Evolutionary conservation across 2,888 invertebrate genomes (phyloP).

Genomic region (Drosophila paramelanica): DNA sequence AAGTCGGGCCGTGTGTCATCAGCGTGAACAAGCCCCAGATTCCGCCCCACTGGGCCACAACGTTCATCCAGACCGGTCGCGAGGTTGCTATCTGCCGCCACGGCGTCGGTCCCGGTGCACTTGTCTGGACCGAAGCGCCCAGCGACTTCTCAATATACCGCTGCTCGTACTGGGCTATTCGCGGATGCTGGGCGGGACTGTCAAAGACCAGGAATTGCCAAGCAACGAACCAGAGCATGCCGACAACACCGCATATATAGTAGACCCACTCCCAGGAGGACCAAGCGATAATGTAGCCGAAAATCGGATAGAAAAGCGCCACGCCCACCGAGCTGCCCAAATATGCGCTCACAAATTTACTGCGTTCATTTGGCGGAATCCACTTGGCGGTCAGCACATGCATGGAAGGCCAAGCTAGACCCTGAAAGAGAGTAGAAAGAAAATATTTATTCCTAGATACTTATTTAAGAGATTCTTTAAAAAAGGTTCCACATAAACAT

Average conservation of each 20-base stretch:
- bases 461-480: no score
- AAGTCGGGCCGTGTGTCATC: conserved; percentile 90
- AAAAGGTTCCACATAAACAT: no score
- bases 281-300: conserved; percentile 88
- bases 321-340: conserved; percentile 89
- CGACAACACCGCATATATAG: conserved; percentile 88
- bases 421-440: conserved; percentile 83
- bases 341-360: conserved; percentile 89
- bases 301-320: conserved; percentile 89
- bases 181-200: conserved; percentile 88
- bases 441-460: no score
- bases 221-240: conserved; percentile 88
- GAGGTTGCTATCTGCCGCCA: conserved; percentile 88
- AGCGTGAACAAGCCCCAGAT: conserved; percentile 90
- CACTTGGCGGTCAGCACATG: conserved; percentile 92
- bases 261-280: conserved; percentile 91
- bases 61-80: conserved; percentile 88
- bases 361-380: conserved; percentile 93
- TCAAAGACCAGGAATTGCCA: conserved; percentile 89
- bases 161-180: conserved; percentile 87
- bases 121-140: conserved; percentile 84
- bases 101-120: conserved; percentile 86
- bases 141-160: conserved; percentile 87
- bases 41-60: conserved; percentile 88
- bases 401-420: conserved; percentile 91